Base-by-base conservation (phyloP, 30 jellyfish, hydroid and myxozoan species). In the Turritopsis rubra region DNA sequence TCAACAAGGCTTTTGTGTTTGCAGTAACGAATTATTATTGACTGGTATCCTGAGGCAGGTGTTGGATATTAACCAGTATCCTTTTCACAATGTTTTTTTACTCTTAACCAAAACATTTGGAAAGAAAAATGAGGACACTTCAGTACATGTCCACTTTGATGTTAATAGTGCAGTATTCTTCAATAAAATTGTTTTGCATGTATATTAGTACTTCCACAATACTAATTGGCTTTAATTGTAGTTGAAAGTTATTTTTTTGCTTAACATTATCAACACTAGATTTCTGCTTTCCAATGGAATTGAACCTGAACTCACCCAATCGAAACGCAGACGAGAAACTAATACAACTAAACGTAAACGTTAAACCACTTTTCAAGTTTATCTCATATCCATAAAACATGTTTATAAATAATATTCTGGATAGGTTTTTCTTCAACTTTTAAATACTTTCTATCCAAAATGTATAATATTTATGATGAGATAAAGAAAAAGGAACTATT, bases 1-100 rank as follows among this genome's bases (percentile, higher is more conserved):
- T 16, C 75, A 83, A 60, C 31, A 60, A 0, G 92, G 88, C 0
- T 21, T 16, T 54, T 68, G 53, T 9, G 73, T 91, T 0, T 72
- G 85, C 71, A 26, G 86, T 23, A 92, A 93, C 20, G 97, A 91
- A 84, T 25, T 91, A 28, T 65, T 91, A 41, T 31, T 91, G 52
- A 80, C 97, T 28, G 97, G 97, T 18, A 91, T 91, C 1, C 83
- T 91, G 74, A 81, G 84, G 29, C 97, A 91, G 53, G 66, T 83
- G 41, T 85, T 91, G 29, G 84, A 79, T 8, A 30, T 76, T 66
- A 88, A 86, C 1, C 77, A 78, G 97, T 91, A 91, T 89, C 93
- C 79, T 83, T 88, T 83, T 19, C n/a, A n/a, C n/a, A n/a, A n/a
- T 3, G 30, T 81, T 19, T 0, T n/a, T 41, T 3, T 41, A 41